phyloP scores from a whole-genome alignment of 2,797 vertebrate genomes.

The Leuciscus waleckii region DNA sequence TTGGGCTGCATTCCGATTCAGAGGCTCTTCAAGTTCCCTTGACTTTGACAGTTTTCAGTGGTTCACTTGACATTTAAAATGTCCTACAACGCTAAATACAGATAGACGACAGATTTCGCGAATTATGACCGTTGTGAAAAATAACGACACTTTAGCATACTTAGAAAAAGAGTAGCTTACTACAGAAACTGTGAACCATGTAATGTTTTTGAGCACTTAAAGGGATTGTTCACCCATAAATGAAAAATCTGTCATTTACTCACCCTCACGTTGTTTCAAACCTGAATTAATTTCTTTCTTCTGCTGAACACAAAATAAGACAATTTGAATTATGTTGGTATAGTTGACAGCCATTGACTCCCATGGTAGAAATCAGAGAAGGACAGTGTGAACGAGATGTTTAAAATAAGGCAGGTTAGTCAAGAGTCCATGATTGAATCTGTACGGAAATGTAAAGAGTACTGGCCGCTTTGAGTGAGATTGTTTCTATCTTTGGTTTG shows the following conservation, averaged over 20 bases:
- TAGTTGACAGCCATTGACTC: too few relatives aligned
- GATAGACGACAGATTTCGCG: background rate
- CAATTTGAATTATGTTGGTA: too few relatives aligned
- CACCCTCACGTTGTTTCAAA: too few relatives aligned
- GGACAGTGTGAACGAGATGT: background rate
- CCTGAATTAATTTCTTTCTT: too few relatives aligned
- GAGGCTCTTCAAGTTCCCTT: background rate
- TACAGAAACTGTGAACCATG: too few relatives aligned
- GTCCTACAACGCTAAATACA: background rate
- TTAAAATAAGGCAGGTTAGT: background rate
- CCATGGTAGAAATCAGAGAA: background rate
- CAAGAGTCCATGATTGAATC: constrained; percentile 37
- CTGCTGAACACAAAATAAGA: too few relatives aligned
- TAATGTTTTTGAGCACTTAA: background rate
- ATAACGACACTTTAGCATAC: background rate
- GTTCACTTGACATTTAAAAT: background rate
- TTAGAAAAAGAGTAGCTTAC: background rate
- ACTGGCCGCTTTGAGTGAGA: constrained; percentile 1
- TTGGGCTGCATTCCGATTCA: background rate
- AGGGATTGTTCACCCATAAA: too few relatives aligned
- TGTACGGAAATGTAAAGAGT: background rate
- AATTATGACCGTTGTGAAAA: background rate
- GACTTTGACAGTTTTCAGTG: background rate
- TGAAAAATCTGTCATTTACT: too few relatives aligned
- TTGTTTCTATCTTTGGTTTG: constrained; percentile 4